Base-by-base conservation (phyloP, 2,797 vertebrate genomes). In the Champsocephalus gunnari region DNA sequence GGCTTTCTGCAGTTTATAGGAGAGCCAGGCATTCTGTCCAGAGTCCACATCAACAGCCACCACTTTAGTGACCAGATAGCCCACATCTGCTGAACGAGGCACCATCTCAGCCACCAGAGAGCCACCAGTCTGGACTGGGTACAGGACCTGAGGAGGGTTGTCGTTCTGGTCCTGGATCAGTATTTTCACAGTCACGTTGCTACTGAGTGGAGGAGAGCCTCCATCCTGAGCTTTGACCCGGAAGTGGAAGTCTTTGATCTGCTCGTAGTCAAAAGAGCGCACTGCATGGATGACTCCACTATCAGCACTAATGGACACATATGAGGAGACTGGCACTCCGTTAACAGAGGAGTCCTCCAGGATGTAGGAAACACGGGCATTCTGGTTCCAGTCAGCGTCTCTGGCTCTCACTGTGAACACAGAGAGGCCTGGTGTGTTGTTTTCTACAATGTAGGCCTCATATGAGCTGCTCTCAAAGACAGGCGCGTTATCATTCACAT, bases 1-100 rank as follows among this genome's bases (percentile, higher is more conserved):
- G 81, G 91, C 86, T 93, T 94, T 95, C 61, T 95, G 92, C 44
- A 95, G 87, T 88, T 93, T 91, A 86, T 94, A 96, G 59, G 94
- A 95, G 71, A 96, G 94, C 94, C 94, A 96, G 73, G 94, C 93
- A 82, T 95, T 95, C 88, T 95, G 94, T 81, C 94, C 93, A 80
- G 79, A 81, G 73, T 81, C 78, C 73, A 80, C 94, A 92, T 95
- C 95, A 73, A 97, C 95, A 53, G 95, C 96, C 85, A 96, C 95
- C 68, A 96, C 95, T 89, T 96, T 96, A 34, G 96, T 96, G 17
- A 97, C 95, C 78, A 96, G 94, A 80, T 96, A 96, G 32, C 96
- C 94, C 4, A 94, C 91, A 49, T 96, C 95, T 91, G 85, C 92
- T 90, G 93, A 92, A 82, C 94, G 94, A 92, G 94, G 93, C 19